Evolutionary conservation across 2,888 invertebrate species (phyloP).

Genomic region (Leucozona laternaria): DNA sequence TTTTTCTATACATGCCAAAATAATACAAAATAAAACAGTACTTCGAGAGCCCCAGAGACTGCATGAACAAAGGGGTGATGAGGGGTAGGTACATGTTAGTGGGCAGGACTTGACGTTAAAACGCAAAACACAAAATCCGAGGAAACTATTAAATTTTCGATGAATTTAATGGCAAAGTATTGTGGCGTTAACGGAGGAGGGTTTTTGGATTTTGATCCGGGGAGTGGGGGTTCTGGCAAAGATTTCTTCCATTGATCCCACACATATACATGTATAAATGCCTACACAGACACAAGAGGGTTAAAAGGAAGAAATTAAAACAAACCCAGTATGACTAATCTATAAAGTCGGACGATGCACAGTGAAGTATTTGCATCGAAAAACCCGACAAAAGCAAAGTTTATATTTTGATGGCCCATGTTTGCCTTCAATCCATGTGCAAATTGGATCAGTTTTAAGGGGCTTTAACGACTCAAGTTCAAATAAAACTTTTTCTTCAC

Average conservation of each 20-base stretch:
- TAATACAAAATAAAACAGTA: slow-evolving; percentile 64
- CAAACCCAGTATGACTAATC: slow-evolving; percentile 59
- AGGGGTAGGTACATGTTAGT: background rate
- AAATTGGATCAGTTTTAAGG: too few relatives aligned
- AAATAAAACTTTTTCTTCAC: too few relatives aligned
- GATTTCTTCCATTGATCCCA: slow-evolving; percentile 21
- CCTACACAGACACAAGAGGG: slow-evolving; percentile 35
- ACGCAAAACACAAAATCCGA: slow-evolving; percentile 73
- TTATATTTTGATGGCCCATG: too few relatives aligned
- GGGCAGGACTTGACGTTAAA: slow-evolving; percentile 54
- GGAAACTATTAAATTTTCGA: slow-evolving; percentile 75
- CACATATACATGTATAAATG: slow-evolving; percentile 15
- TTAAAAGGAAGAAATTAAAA: slow-evolving; percentile 66
- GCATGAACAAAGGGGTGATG: background rate
- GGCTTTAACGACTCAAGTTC: too few relatives aligned
- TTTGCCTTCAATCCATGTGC: background rate
- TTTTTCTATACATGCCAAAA: slow-evolving; percentile 75
- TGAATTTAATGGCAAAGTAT: slow-evolving; percentile 74
- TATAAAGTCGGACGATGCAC: background rate
- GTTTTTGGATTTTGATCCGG: slow-evolving; percentile 1
- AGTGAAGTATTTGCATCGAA: background rate
- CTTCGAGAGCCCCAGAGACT: slow-evolving; percentile 22
- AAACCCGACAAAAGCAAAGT: background rate
- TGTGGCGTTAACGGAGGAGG: slow-evolving; percentile 69
- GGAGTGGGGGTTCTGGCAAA: background rate